Evolutionary conservation across 37 sponge, comb jelly and placozoan genomes (phyloP).

Genomic region (Halichondria panicea): DNA sequence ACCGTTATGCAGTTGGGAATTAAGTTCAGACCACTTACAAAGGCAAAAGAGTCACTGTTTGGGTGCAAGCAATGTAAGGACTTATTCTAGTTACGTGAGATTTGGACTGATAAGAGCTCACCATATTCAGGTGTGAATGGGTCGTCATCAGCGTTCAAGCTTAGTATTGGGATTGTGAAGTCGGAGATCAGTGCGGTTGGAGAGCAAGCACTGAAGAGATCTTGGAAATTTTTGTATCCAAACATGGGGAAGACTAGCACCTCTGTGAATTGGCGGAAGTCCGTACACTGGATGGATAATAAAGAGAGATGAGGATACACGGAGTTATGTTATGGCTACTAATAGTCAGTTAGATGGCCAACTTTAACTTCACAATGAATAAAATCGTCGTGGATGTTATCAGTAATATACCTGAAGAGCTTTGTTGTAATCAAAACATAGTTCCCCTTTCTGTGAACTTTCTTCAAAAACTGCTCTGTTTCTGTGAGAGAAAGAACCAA

Average conservation of each 20-base stretch:
- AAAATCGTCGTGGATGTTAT: not conserved
- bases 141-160: conserved; percentile 62
- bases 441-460: conserved; percentile 1
- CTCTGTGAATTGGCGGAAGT: conserved; percentile 11
- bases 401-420: conserved; percentile 28
- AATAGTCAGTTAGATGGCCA: not conserved
- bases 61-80: too few species aligned
- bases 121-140: conserved; percentile 65
- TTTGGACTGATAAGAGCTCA: conserved; percentile 1
- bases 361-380: not conserved
- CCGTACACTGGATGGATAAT: not conserved
- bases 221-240: conserved; percentile 45
- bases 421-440: conserved; percentile 29
- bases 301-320: not conserved
- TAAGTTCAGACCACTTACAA: too few species aligned
- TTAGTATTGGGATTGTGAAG: conserved; percentile 49
- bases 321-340: too few species aligned
- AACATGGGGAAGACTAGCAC: conserved; percentile 62
- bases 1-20: too few species aligned
- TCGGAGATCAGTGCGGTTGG: conserved; percentile 20
- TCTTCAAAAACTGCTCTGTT: conserved; percentile 46
- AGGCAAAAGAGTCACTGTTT: too few species aligned
- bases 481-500: conserved; percentile 4
- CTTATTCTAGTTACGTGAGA: not conserved
- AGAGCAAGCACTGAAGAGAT: conserved; percentile 18